Evolutionary conservation across 2,113 vertebrate species (phyloP).

Genomic region (Megaptera novaeangliae): DNA sequence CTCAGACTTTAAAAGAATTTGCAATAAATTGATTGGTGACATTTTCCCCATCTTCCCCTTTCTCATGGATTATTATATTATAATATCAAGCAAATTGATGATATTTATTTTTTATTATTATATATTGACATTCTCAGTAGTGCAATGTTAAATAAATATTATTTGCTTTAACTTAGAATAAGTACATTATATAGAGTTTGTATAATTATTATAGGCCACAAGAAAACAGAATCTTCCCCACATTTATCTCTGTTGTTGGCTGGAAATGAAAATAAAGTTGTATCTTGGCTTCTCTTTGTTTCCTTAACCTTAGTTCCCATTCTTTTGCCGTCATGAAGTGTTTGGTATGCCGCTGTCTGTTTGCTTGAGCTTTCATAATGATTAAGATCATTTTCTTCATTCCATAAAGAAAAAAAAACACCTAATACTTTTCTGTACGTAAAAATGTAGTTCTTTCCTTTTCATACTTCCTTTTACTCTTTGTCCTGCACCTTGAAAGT

Average conservation of each 20-base stretch:
- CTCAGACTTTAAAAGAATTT: not conserved
- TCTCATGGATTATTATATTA: not conserved
- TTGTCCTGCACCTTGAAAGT: not conserved
- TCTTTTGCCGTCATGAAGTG: not conserved
- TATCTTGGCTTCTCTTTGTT: not conserved
- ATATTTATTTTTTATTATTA: not conserved
- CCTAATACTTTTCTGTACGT: not conserved
- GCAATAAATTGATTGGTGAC: not conserved
- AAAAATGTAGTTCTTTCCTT: not conserved
- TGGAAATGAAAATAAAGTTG: conserved; percentile 3
- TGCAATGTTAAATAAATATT: not conserved
- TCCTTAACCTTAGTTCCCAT: not conserved
- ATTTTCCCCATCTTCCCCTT: not conserved
- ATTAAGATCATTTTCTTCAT: not conserved
- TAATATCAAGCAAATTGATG: not conserved
- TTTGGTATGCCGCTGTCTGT: not conserved
- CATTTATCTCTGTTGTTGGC: not conserved
- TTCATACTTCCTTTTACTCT: not conserved
- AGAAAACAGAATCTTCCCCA: not conserved
- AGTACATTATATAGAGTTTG: not conserved
- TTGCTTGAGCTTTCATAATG: not conserved
- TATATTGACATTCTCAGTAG: not conserved
- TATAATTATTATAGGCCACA: not conserved
- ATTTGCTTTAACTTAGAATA: not conserved
- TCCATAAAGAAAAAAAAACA: not conserved